Percentiles rank a stretch among this genome's conserved stretches.
Conservation (phyloP, 2,113 vertebrate genomes). For the Acinonyx jubatus region DNA sequence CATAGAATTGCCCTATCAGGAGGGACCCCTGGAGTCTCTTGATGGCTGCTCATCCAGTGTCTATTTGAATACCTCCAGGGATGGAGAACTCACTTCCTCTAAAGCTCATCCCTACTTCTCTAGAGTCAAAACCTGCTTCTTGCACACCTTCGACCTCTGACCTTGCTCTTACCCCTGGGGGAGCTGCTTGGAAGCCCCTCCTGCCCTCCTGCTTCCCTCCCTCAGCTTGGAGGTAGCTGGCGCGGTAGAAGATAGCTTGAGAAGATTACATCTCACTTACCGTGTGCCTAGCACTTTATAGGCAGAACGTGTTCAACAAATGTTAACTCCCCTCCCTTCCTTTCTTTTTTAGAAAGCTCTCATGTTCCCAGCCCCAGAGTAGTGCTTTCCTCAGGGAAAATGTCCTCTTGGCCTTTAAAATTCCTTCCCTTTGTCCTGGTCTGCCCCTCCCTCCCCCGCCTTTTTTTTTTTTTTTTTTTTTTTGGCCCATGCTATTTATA, state of each 20-base stretch:
- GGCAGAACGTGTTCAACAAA: not conserved
- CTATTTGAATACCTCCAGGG: not conserved
- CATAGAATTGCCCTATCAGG: not conserved
- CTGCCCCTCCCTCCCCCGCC: not conserved
- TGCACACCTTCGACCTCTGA: not conserved
- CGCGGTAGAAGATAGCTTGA: not conserved
- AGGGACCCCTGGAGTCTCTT: not conserved
- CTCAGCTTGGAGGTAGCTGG: not conserved
- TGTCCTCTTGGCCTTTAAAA: not conserved
- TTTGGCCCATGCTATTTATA: not conserved
- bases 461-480: not conserved
- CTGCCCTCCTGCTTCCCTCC: not conserved
- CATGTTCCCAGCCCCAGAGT: not conserved
- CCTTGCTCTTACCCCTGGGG: not conserved
- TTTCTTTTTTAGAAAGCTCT: not conserved
- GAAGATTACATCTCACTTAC: not conserved
- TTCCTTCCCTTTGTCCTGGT: not conserved
- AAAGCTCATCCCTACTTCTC: not conserved
- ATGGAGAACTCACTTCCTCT: not conserved
- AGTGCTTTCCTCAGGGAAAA: not conserved
- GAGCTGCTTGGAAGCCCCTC: too few relatives aligned
- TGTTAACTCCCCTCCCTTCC: not conserved
- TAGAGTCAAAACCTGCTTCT: not conserved
- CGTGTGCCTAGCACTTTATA: not conserved
- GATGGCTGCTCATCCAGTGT: not conserved